These are phyloP conservation scores for Amblyopsis rosae DNA, from an alignment of 2,113 vertebrate genomes.

Conservation along the genomic window DNA sequence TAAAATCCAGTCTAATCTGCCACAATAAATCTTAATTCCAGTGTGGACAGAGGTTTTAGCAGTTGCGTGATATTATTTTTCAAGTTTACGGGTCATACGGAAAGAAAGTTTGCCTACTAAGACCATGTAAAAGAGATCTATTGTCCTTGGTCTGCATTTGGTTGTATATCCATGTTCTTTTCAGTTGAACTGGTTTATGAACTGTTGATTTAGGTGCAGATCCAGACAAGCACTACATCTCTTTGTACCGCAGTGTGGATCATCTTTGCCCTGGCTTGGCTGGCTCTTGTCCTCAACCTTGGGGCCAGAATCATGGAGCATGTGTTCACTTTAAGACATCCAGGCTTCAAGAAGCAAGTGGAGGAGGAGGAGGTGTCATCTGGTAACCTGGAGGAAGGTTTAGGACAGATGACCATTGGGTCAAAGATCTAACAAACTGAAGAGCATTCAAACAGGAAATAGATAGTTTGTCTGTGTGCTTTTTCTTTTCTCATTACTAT, in stretches of 20 bases:
- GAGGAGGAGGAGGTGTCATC: constrained; percentile 59
- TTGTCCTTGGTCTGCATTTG: no score
- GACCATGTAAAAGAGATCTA: no score
- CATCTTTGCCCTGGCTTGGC: constrained; percentile 73
- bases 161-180: background rate
- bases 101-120: no score
- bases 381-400: constrained; percentile 72
- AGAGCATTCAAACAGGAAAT: background rate
- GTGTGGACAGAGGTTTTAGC: no score
- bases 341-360: constrained; percentile 50
- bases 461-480: background rate
- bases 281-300: constrained; percentile 74
- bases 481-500: background rate
- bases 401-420: constrained; percentile 56
- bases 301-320: constrained; percentile 78
- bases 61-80: no score
- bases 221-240: constrained; percentile 74
- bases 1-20: no score
- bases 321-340: constrained; percentile 66
- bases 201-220: constrained; percentile 59
- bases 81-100: no score
- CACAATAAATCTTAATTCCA: no score
- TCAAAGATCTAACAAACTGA: constrained; percentile 64
- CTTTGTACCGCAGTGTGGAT: constrained; percentile 78
- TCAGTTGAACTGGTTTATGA: background rate